phyloP scores from a whole-genome alignment of 2,888 invertebrate species.

The Ophion ventricosus region DNA sequence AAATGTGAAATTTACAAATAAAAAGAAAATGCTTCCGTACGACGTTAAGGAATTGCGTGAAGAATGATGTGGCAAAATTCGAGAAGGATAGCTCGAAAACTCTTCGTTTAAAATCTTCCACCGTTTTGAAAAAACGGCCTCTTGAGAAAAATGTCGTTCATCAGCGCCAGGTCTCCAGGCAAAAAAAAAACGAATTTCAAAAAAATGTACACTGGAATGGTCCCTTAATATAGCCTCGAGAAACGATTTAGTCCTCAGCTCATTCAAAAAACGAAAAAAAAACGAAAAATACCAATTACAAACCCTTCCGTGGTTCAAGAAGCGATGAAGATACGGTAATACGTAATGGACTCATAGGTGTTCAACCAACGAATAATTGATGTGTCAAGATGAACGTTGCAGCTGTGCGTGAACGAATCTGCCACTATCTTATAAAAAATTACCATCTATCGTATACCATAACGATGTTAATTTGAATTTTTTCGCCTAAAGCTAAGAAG shows the following conservation, averaged over 20 bases:
- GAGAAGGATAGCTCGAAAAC: no score
- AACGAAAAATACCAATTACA: background rate
- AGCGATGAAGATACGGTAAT: no score
- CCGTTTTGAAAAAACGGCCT: no score
- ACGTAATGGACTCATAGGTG: background rate
- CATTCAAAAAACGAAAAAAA: background rate
- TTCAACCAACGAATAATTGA: slow-evolving; percentile 5
- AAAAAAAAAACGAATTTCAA: no score
- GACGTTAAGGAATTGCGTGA: no score
- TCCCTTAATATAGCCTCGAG: background rate
- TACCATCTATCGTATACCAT: background rate
- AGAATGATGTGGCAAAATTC: no score
- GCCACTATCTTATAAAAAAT: slow-evolving; percentile 17
- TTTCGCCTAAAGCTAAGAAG: slow-evolving; percentile 21
- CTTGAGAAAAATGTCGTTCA: no score
- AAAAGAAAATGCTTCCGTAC: no score
- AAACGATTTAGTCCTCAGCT: background rate
- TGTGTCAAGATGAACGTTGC: slow-evolving; percentile 1
- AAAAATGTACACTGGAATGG: no score
- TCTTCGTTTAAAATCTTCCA: no score
- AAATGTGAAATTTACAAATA: no score
- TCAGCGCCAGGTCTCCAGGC: no score
- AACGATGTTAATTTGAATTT: slow-evolving; percentile 38
- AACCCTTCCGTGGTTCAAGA: background rate
- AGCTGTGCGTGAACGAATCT: background rate